Evolutionary conservation across 2,113 vertebrate genomes (phyloP).

Genomic region (Cnemophilus loriae): DNA sequence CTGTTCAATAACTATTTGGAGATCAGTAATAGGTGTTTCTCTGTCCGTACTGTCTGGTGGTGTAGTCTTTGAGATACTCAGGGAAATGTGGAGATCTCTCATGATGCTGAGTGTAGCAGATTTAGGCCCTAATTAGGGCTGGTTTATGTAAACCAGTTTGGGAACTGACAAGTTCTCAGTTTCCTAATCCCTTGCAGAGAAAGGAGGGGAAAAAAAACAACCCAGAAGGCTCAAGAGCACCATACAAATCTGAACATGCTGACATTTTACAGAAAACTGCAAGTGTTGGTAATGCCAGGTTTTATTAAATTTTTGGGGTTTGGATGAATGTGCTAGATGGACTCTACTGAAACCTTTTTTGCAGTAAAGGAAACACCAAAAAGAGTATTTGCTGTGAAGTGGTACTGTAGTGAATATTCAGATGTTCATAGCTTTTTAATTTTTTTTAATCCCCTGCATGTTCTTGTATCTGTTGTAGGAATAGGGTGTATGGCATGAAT

Average conservation of each 20-base stretch:
- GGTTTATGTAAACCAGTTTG: background rate
- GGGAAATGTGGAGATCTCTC: background rate
- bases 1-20: background rate
- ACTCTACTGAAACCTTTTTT: background rate
- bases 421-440: background rate
- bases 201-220: accelerated
- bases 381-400: background rate
- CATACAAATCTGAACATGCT: background rate
- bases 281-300: background rate
- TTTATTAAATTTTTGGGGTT: background rate
- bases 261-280: background rate
- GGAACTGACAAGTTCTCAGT: background rate
- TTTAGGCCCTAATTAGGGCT: background rate
- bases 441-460: background rate
- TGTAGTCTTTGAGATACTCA: background rate
- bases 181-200: background rate
- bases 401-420: background rate
- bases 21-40: background rate
- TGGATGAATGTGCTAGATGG: background rate
- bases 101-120: background rate
- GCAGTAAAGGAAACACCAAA: background rate
- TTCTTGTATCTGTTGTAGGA: background rate
- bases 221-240: background rate
- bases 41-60: background rate
- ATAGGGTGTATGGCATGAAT: background rate